These are phyloP conservation scores for Ceratothoa steindachneri DNA, from an alignment of 2,888 invertebrate species.

Conservation along the genomic window DNA sequence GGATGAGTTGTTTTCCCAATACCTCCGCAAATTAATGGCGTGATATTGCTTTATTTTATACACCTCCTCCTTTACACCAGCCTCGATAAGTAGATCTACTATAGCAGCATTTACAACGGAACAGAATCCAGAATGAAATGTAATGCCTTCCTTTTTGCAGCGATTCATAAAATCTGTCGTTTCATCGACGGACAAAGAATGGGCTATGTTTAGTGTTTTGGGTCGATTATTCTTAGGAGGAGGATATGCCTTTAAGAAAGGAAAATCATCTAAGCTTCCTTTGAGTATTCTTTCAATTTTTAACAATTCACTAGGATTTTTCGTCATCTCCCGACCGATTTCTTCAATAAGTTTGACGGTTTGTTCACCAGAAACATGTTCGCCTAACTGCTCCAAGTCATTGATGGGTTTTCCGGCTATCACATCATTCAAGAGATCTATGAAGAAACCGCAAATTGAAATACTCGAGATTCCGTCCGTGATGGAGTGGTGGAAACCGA, in stretches of 20 bases:
- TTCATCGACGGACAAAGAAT: background rate
- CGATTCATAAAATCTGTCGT: background rate
- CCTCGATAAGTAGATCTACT: slow-evolving; percentile 15
- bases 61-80: background rate
- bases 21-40: slow-evolving; percentile 28
- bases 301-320: background rate
- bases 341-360: slow-evolving; percentile 1
- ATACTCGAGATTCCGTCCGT: slow-evolving; percentile 31
- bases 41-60: slow-evolving; percentile 25
- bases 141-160: slow-evolving; percentile 12
- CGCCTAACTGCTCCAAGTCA: slow-evolving; percentile 18
- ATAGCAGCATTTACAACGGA: slow-evolving; percentile 24
- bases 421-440: slow-evolving; percentile 23
- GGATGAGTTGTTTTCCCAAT: slow-evolving; percentile 9
- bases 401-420: slow-evolving; percentile 15
- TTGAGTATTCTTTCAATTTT: background rate
- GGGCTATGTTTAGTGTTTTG: background rate
- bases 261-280: background rate
- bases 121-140: slow-evolving; percentile 27
- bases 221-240: background rate
- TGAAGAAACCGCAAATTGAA: slow-evolving; percentile 18
- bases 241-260: background rate
- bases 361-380: background rate
- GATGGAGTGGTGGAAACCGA: slow-evolving; percentile 31
- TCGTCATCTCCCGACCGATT: background rate